Conservation (phyloP, 2,797 vertebrate species). For the Naso thynnoides region DNA sequence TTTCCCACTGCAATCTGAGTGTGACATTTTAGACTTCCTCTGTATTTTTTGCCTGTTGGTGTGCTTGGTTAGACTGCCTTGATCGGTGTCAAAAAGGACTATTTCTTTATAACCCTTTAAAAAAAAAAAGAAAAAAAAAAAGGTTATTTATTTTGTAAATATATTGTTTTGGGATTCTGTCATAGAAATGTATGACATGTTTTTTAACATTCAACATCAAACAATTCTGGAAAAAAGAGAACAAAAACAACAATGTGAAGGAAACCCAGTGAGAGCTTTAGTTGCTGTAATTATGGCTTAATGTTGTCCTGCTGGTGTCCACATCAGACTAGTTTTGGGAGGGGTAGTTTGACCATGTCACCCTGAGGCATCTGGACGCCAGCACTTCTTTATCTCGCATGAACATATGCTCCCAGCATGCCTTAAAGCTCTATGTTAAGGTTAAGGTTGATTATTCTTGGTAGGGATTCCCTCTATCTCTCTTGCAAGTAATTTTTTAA, state of each 20-base stretch:
- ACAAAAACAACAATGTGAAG: not conserved
- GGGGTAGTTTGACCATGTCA: constrained; percentile 54
- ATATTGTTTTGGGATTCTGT: not conserved
- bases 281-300: not conserved
- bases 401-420: constrained; percentile 68
- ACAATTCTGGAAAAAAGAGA: not conserved
- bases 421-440: constrained; percentile 14
- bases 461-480: constrained; percentile 44
- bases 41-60: constrained; percentile 11
- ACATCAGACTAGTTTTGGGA: constrained; percentile 56
- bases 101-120: too few species aligned
- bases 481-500: not conserved
- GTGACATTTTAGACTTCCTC: not conserved
- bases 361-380: constrained; percentile 51
- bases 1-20: not conserved
- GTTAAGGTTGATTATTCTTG: constrained; percentile 12
- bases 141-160: not conserved
- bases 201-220: not conserved
- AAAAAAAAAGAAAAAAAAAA: not conserved
- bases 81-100: too few species aligned
- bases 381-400: constrained; percentile 76
- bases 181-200: not conserved
- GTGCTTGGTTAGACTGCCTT: not conserved
- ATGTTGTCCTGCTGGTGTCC: constrained; percentile 14
- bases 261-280: not conserved